A percentile compares a stretch with the other conserved stretches of the same genome.
phyloP scores from a whole-genome alignment of 2,888 invertebrate genomes.

The Bimastos eiseni region DNA sequence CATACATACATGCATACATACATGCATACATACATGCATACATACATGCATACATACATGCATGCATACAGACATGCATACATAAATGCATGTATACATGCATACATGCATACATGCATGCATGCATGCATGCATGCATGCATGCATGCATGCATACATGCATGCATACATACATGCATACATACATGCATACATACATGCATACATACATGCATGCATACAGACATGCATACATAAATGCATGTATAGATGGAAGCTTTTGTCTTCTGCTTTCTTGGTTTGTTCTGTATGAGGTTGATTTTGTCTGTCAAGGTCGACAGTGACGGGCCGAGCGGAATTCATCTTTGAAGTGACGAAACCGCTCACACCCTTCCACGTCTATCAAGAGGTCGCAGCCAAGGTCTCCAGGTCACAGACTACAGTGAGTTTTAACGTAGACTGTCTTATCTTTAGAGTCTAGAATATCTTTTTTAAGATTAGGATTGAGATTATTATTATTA shows the following conservation, averaged over 20 bases:
- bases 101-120: background rate
- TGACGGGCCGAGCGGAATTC: background rate
- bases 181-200: background rate
- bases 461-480: too few species aligned
- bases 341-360: background rate
- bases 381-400: slow-evolving; percentile 1
- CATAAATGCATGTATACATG: too few species aligned
- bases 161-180: too few species aligned
- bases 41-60: background rate
- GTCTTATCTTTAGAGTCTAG: too few species aligned
- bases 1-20: background rate
- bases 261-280: background rate
- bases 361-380: background rate
- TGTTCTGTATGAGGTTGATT: background rate
- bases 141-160: background rate
- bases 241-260: background rate
- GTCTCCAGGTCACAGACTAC: background rate
- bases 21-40: background rate
- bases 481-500: too few species aligned
- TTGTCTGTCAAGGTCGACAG: background rate
- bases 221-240: background rate
- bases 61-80: too few species aligned
- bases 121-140: background rate
- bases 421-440: background rate
- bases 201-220: background rate